Conservation (phyloP, 2,113 vertebrate genomes). For the Notarius quadriscutis region DNA sequence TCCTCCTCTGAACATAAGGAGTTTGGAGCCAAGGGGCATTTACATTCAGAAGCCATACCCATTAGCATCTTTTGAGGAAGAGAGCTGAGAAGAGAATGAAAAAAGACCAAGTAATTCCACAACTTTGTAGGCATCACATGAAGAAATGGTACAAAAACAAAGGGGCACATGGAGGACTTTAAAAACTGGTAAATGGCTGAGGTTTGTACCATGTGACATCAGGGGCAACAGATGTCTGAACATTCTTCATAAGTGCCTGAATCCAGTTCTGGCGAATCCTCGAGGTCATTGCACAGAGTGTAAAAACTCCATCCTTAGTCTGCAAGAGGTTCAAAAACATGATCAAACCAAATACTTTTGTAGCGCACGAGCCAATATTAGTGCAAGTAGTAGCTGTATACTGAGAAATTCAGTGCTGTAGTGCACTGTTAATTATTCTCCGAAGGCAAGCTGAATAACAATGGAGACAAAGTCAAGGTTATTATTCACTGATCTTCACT, state of each 20-base stretch:
- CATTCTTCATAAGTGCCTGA: constrained; percentile 89
- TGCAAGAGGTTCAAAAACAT: constrained; percentile 54
- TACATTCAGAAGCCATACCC: background rate
- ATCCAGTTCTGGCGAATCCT: constrained; percentile 90
- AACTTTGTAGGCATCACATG: constrained; percentile 72
- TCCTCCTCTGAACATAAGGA: constrained; percentile 7
- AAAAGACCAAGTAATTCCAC: constrained; percentile 53
- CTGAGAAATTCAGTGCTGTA: background rate
- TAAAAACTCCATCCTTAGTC: constrained; percentile 86
- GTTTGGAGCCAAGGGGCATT: constrained; percentile 7
- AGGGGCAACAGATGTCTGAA: constrained; percentile 74
- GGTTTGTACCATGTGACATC: constrained; percentile 81
- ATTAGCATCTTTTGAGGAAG: constrained; percentile 15
- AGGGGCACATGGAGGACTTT: background rate
- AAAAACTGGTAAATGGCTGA: background rate
- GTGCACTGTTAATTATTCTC: background rate
- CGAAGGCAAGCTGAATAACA: too few relatives aligned
- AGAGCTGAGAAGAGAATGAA: constrained; percentile 36
- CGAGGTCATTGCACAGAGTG: constrained; percentile 87
- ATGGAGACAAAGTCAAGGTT: too few relatives aligned
- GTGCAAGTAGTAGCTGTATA: background rate
- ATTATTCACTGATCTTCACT: too few relatives aligned
- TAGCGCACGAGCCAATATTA: background rate
- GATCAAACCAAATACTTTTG: background rate
- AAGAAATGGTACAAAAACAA: constrained; percentile 58